These are phyloP conservation scores for Eriosoma lanigerum DNA, from an alignment of 1,140 invertebrate species.

Conservation along the genomic window DNA sequence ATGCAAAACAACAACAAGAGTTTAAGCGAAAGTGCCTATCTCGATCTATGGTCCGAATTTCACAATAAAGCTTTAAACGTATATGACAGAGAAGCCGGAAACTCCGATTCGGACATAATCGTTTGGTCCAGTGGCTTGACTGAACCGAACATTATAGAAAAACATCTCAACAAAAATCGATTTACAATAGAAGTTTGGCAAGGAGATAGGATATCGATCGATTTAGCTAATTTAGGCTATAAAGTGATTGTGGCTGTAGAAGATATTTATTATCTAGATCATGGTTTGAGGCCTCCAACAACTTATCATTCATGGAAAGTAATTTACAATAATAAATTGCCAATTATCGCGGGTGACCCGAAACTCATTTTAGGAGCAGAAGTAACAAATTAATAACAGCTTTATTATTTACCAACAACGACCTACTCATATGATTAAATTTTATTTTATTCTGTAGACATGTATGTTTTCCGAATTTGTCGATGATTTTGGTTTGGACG, in stretches of 20 bases:
- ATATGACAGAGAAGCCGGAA: constrained; percentile 59
- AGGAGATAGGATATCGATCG: constrained; percentile 60
- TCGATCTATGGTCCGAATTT: constrained; percentile 71
- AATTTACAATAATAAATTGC: constrained; percentile 65
- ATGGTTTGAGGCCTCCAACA: constrained; percentile 76
- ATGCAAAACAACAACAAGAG: constrained; percentile 65
- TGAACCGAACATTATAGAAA: constrained; percentile 64
- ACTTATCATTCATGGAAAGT: constrained; percentile 70
- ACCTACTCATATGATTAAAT: too few species aligned
- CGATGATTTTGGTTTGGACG: constrained; percentile 67
- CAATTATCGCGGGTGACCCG: constrained; percentile 52
- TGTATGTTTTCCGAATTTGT: constrained; percentile 78
- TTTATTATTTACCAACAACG: too few species aligned
- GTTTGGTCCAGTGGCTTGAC: constrained; percentile 77
- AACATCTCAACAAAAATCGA: constrained; percentile 65
- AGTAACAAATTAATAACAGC: neutral
- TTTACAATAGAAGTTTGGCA: constrained; percentile 81
- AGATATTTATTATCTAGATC: constrained; percentile 80
- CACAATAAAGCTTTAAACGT: constrained; percentile 60
- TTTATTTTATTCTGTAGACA: neutral
- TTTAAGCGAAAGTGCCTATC: constrained; percentile 63
- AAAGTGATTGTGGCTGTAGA: constrained; percentile 72
- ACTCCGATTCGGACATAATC: constrained; percentile 62
- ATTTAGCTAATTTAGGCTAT: constrained; percentile 69
- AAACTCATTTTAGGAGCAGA: constrained; percentile 28